Evolutionary conservation across 2,797 vertebrate species (phyloP).

Genomic region (Heterohyrax brucei): DNA sequence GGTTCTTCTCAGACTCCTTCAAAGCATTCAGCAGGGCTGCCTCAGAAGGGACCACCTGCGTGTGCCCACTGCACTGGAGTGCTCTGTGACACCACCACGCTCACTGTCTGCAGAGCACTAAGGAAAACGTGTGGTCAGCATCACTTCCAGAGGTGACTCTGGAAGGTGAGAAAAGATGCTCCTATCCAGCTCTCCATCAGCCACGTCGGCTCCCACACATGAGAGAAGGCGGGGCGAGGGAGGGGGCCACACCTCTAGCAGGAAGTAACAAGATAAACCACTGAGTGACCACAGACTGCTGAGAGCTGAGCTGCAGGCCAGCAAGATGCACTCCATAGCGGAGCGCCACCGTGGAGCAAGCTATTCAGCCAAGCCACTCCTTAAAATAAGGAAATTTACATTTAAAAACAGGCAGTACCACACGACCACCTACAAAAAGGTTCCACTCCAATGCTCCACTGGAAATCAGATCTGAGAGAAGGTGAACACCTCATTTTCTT

Average conservation of each 20-base stretch:
- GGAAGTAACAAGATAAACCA: not conserved
- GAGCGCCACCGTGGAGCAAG: not conserved
- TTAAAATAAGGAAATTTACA: not conserved
- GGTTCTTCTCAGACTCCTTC: not conserved
- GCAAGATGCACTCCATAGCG: not conserved
- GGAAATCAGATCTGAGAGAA: not conserved
- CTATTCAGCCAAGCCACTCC: not conserved
- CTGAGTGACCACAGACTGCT: too few species aligned
- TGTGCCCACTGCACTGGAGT: not conserved
- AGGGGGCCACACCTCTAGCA: not conserved
- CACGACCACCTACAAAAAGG: too few species aligned
- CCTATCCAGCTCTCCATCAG: not conserved
- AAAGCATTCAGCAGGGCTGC: not conserved
- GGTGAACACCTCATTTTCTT: not conserved
- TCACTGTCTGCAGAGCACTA: fast-evolving
- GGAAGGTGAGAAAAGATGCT: too few species aligned
- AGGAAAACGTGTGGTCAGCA: not conserved
- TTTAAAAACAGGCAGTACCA: not conserved
- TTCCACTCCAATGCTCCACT: too few species aligned
- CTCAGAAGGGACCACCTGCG: not conserved
- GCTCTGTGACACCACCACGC: not conserved
- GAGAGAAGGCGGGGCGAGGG: not conserved
- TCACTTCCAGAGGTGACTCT: not conserved
- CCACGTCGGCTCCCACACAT: not conserved
- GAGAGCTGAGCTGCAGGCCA: not conserved